A percentile compares a stretch with the other conserved stretches of the same genome.
These are phyloP conservation scores for Himalopsyche phryganea DNA, from an alignment of 1,140 invertebrate genomes.

Conservation along the genomic window DNA sequence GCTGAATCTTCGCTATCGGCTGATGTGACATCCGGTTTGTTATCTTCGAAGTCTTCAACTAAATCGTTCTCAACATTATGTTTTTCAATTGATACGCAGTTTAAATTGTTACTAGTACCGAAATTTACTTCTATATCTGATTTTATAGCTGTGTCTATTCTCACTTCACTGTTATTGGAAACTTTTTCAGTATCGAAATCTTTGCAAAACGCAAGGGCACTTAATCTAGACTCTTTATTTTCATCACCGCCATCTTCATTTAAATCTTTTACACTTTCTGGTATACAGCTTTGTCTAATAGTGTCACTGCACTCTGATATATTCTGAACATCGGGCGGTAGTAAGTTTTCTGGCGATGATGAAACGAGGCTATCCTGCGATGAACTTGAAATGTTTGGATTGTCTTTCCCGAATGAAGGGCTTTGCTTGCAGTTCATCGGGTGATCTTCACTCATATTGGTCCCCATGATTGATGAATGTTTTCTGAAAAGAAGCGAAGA, in stretches of 20 bases:
- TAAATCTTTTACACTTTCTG: not conserved
- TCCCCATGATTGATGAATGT: conserved; percentile 19
- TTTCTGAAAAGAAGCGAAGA: no score
- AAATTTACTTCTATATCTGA: conserved; percentile 13
- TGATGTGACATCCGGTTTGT: conserved; percentile 51
- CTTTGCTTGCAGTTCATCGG: conserved; percentile 16
- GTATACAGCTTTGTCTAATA: not conserved
- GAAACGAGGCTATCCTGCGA: not conserved
- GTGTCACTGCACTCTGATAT: conserved; percentile 9
- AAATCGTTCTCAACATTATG: conserved; percentile 45
- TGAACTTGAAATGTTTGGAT: conserved; percentile 3
- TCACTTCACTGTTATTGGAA: conserved; percentile 1
- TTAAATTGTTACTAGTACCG: conserved; percentile 39
- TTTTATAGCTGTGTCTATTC: conserved; percentile 10
- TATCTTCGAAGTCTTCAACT: conserved; percentile 52
- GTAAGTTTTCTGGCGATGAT: not conserved
- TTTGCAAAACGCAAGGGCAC: conserved; percentile 9
- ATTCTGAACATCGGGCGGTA: not conserved
- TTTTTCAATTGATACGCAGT: conserved; percentile 49
- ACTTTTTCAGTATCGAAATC: conserved; percentile 1
- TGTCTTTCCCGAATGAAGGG: not conserved
- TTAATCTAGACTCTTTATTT: no score
- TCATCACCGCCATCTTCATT: no score
- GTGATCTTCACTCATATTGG: conserved; percentile 31
- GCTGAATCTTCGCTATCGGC: conserved; percentile 53